A percentile compares a stretch with the other conserved stretches of the same genome.
These are phyloP conservation scores for Anisognathus igniventris DNA, from an alignment of 2,797 vertebrate genomes.

Conservation along the genomic window DNA sequence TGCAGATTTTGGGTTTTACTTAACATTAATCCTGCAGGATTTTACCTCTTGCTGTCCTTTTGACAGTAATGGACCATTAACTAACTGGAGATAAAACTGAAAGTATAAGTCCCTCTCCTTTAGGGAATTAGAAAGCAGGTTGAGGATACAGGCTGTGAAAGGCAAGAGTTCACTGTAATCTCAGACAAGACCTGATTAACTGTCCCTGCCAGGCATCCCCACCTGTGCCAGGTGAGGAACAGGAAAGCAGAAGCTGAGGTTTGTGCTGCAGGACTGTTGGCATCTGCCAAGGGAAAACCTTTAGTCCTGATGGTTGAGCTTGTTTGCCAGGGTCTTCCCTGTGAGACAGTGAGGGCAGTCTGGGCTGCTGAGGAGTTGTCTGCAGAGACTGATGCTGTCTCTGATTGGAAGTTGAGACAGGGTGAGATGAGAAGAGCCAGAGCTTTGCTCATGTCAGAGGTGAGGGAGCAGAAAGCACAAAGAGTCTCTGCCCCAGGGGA, in stretches of 20 bases:
- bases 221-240: not conserved
- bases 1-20: not conserved
- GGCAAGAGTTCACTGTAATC: not conserved
- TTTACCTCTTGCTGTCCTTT: constrained; percentile 43
- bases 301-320: not conserved
- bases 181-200: constrained; percentile 4
- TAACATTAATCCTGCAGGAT: constrained; percentile 6
- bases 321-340: not conserved
- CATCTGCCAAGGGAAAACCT: not conserved
- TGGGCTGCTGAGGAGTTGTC: not conserved
- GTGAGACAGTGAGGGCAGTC: not conserved
- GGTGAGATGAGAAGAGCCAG: not conserved
- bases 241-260: not conserved
- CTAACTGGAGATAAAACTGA: constrained; percentile 36
- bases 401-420: not conserved
- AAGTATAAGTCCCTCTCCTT: constrained; percentile 37
- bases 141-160: constrained; percentile 39
- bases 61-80: constrained; percentile 58
- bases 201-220: not conserved
- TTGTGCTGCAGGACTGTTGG: not conserved
- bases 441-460: not conserved
- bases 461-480: not conserved
- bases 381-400: not conserved
- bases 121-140: constrained; percentile 31
- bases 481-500: not conserved